These are phyloP conservation scores for Cryptotermes secundus DNA, from an alignment of 1,140 invertebrate genomes.

Conservation along the genomic window DNA sequence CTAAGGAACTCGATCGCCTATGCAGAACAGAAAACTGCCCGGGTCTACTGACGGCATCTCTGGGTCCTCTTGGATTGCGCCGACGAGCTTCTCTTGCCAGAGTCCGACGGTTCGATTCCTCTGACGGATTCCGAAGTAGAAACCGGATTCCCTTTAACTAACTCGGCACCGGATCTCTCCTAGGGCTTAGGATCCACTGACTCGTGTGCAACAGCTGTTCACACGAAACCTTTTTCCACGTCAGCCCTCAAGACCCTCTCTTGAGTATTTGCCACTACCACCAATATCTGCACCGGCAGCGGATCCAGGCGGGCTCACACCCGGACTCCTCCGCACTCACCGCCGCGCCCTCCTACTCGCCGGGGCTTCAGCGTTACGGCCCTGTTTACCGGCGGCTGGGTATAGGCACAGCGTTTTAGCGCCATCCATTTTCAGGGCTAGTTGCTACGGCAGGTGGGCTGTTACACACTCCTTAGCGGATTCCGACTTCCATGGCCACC, in stretches of 20 bases:
- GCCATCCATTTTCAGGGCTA: slow-evolving; percentile 91
- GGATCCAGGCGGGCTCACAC: no score
- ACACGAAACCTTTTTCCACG: no score
- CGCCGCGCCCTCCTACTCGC: slow-evolving; percentile 35
- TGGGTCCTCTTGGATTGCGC: slow-evolving; percentile 66
- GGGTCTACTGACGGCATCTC: slow-evolving; percentile 69
- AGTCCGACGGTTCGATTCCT: slow-evolving; percentile 65
- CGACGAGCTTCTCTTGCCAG: slow-evolving; percentile 52
- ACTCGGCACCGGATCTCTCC: slow-evolving; percentile 47
- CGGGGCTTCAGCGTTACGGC: no score
- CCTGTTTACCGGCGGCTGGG: slow-evolving; percentile 55
- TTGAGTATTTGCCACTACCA: no score
- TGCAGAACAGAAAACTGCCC: slow-evolving; percentile 77
- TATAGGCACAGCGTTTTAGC: slow-evolving; percentile 76
- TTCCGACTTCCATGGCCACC: slow-evolving; percentile 80
- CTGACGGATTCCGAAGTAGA: slow-evolving; percentile 71
- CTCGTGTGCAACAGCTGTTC: no score
- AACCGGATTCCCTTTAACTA: slow-evolving; percentile 71
- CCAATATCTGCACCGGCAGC: no score
- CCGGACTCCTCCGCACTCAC: not conserved
- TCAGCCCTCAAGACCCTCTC: no score
- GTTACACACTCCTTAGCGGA: no score
- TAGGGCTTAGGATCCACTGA: no score
- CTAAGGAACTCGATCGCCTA: slow-evolving; percentile 71
- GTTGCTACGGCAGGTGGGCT: slow-evolving; percentile 75